Percentiles rank a stretch among this genome's conserved stretches.
Conservation (phyloP, 2,797 vertebrate species). For the Kryptolebias ocellatus region DNA sequence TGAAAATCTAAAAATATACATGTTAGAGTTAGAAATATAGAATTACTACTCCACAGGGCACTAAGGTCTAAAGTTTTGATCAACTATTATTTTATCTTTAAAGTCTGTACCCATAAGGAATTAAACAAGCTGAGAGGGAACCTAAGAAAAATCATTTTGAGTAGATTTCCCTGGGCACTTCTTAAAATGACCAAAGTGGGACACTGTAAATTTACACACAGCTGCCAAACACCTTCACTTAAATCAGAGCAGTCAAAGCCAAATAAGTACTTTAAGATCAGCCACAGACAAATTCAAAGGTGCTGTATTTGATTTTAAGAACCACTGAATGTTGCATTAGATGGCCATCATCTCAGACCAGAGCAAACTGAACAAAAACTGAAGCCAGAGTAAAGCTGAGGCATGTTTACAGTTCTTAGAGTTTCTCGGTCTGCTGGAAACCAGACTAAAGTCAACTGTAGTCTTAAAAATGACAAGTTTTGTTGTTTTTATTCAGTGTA, state of each 20-base stretch:
- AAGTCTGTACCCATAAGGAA: constrained; percentile 8
- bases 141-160: background rate
- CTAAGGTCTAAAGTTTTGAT: background rate
- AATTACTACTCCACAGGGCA: background rate
- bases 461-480: background rate
- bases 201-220: constrained; percentile 30
- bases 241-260: constrained; percentile 37
- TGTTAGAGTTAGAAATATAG: background rate
- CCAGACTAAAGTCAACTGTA: background rate
- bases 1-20: background rate
- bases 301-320: background rate
- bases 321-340: background rate
- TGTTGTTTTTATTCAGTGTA: background rate
- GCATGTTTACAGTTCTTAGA: background rate
- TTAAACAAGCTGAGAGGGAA: constrained; percentile 4
- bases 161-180: constrained; percentile 35
- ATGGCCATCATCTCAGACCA: background rate
- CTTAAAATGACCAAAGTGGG: constrained; percentile 36
- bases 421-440: background rate
- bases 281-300: constrained; percentile 20
- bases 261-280: constrained; percentile 34
- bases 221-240: constrained; percentile 31
- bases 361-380: background rate
- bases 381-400: background rate
- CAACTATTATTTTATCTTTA: background rate